Evolutionary conservation across 2,888 invertebrate species (phyloP).

Genomic region (Melinopterus prodromus): DNA sequence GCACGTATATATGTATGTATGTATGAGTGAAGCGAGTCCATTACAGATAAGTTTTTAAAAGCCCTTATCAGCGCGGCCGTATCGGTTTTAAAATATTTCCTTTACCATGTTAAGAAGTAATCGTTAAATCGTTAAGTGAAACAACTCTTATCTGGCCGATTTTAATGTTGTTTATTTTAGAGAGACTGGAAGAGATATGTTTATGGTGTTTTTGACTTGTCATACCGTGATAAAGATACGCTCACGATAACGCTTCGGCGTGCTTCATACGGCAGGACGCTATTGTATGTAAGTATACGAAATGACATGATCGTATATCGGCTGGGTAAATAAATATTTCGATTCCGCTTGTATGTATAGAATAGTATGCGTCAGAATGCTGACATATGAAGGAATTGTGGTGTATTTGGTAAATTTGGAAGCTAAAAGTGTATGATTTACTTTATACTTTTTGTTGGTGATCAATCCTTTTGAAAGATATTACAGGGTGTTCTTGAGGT

Average conservation of each 20-base stretch:
- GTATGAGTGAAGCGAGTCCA: constrained; percentile 17
- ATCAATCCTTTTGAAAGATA: too few relatives aligned
- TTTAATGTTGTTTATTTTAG: constrained; percentile 33
- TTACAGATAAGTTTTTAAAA: constrained; percentile 30
- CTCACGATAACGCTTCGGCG: constrained; percentile 7
- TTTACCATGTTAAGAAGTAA: constrained; percentile 32
- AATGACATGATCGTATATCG: background rate
- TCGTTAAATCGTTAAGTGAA: constrained; percentile 33
- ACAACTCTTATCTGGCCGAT: constrained; percentile 27
- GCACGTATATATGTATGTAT: background rate
- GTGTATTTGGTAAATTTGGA: too few relatives aligned
- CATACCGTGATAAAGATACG: constrained; percentile 12
- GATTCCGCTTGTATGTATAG: background rate
- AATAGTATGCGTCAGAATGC: background rate
- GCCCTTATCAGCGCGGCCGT: constrained; percentile 26
- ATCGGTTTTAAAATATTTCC: constrained; percentile 35
- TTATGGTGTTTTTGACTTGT: constrained; percentile 40
- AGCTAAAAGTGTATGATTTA: too few relatives aligned
- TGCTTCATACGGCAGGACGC: background rate
- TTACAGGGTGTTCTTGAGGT: too few relatives aligned
- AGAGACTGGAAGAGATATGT: constrained; percentile 30
- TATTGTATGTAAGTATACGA: constrained; percentile 6
- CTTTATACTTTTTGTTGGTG: too few relatives aligned
- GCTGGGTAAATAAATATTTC: background rate
- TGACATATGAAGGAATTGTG: too few relatives aligned